Conservation (phyloP, 2,113 vertebrate species). For the Leucopsar rothschildi region DNA sequence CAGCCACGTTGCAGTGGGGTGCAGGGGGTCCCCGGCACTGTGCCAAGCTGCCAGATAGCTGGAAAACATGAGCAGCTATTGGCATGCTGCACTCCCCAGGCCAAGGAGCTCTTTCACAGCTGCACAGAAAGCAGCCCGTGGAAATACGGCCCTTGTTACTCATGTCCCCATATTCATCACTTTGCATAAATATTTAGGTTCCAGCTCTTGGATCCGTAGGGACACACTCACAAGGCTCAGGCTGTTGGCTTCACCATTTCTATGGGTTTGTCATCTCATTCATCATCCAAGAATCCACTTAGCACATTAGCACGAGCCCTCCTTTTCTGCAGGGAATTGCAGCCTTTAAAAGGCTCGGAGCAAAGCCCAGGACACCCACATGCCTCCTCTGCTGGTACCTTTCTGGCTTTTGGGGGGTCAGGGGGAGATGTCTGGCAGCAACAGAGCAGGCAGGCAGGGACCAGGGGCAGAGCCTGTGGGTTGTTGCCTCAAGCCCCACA, state of each 20-base stretch:
- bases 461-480: not conserved
- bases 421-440: not conserved
- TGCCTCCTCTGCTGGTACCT: not conserved
- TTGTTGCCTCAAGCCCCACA: not conserved
- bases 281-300: not conserved
- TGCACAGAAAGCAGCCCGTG: not conserved
- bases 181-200: constrained; percentile 58
- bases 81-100: rapidly evolving
- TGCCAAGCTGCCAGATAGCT: not conserved
- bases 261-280: not conserved
- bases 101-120: not conserved
- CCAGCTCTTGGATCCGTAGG: not conserved
- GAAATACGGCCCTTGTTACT: not conserved
- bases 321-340: not conserved
- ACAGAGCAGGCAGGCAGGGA: not conserved
- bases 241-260: not conserved
- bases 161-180: not conserved
- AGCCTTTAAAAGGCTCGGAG: not conserved
- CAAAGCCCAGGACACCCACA: not conserved
- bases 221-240: not conserved
- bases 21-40: not conserved
- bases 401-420: not conserved
- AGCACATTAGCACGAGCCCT: not conserved
- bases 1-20: not conserved
- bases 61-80: not conserved